A percentile compares a stretch with the other conserved stretches of the same genome.
Conservation (phyloP, 1,140 invertebrate species). For the Halotydeus destructor region DNA sequence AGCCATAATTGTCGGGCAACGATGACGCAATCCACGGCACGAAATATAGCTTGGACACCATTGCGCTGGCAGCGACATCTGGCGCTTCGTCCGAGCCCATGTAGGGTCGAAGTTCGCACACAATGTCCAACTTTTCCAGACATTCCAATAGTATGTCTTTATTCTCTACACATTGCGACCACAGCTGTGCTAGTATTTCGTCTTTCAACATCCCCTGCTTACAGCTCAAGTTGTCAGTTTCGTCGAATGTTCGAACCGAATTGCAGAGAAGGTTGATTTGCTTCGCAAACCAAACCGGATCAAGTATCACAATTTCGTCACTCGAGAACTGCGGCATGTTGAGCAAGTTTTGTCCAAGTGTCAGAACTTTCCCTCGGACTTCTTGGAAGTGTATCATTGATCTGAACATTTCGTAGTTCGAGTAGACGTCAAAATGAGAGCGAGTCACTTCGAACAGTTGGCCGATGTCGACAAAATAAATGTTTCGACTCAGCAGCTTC, state of each 20-base stretch:
- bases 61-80: slow-evolving; percentile 5
- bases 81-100: slow-evolving; percentile 7
- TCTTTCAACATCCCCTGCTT: slow-evolving; percentile 2
- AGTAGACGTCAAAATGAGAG: slow-evolving; percentile 1
- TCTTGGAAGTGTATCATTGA: slow-evolving; percentile 28
- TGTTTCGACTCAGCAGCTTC: slow-evolving; percentile 21
- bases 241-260: not conserved
- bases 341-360: slow-evolving; percentile 7
- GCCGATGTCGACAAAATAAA: slow-evolving; percentile 23
- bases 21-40: slow-evolving; percentile 14
- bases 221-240: not conserved
- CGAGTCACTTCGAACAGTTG: slow-evolving; percentile 11
- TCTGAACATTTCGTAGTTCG: slow-evolving; percentile 20
- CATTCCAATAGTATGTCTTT: slow-evolving; percentile 14
- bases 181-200: slow-evolving; percentile 8
- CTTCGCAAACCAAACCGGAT: slow-evolving; percentile 19
- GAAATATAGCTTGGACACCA: slow-evolving; percentile 10
- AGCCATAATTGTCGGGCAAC: not conserved
- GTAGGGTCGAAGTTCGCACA: slow-evolving; percentile 13
- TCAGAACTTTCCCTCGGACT: slow-evolving; percentile 20
- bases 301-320: slow-evolving; percentile 16
- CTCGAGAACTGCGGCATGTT: not conserved
- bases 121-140: slow-evolving; percentile 16
- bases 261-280: slow-evolving; percentile 15
- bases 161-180: slow-evolving; percentile 16